phyloP scores from a whole-genome alignment of 2,888 invertebrate genomes.

The Hyles lineata region DNA sequence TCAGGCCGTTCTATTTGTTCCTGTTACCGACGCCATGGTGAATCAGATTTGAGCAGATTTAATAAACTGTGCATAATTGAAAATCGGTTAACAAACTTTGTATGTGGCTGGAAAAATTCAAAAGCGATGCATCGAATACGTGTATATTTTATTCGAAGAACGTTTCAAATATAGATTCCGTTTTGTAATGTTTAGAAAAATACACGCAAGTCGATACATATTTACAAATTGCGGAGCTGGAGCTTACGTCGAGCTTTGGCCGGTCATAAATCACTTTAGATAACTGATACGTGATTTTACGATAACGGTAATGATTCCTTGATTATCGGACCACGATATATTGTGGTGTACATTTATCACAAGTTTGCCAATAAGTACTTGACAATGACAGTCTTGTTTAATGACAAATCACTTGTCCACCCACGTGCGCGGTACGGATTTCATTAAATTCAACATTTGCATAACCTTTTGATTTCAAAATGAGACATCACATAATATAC shows the following conservation, averaged over 20 bases:
- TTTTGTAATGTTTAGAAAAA: not conserved
- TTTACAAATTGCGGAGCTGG: not conserved
- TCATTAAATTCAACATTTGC: not conserved
- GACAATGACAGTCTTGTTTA: constrained; percentile 1
- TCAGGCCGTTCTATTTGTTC: not conserved
- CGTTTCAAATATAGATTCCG: not conserved
- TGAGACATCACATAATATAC: not conserved
- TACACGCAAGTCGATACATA: not conserved
- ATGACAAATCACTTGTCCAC: not conserved
- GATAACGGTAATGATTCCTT: constrained; percentile 25
- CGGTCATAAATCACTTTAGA: constrained; percentile 28
- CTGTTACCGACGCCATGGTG: not conserved
- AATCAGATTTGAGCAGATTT: not conserved
- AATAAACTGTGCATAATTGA: not conserved
- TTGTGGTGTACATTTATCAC: not conserved
- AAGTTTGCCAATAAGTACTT: constrained; percentile 6
- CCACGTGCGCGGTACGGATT: not conserved
- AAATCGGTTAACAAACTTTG: not conserved
- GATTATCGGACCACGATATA: not conserved
- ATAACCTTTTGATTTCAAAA: not conserved
- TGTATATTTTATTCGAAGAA: not conserved
- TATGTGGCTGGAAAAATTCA: not conserved
- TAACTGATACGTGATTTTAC: constrained; percentile 25
- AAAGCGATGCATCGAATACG: not conserved
- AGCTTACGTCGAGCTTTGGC: constrained; percentile 29